Percentiles rank a stretch among this genome's conserved stretches.
Evolutionary conservation across 2,888 invertebrate species (phyloP).

Genomic region (Drosophila mayaguana): DNA sequence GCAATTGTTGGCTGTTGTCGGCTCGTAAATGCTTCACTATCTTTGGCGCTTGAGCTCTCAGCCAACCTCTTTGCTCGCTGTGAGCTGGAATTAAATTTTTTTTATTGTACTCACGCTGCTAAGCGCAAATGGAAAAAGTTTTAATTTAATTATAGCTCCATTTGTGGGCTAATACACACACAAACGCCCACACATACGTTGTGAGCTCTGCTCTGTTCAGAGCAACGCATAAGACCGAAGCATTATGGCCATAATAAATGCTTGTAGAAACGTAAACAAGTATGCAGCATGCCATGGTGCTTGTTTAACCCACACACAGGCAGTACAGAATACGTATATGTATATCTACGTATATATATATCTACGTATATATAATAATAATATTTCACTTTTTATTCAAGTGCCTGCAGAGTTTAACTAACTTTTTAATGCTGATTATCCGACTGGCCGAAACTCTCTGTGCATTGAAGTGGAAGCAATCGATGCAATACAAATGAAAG

Average conservation of each 20-base stretch:
- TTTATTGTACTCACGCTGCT: slow-evolving; percentile 17
- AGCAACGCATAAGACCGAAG: slow-evolving; percentile 63
- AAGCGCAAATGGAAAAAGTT: slow-evolving; percentile 61
- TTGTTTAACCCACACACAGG: slow-evolving; percentile 41
- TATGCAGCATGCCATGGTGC: slow-evolving; percentile 53
- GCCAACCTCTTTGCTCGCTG: slow-evolving; percentile 10
- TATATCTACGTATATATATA: not conserved
- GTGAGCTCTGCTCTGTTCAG: slow-evolving; percentile 2
- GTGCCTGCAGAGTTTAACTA: slow-evolving; percentile 28
- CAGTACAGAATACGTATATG: slow-evolving; percentile 38
- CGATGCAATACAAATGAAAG: too few species aligned
- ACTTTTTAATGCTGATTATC: slow-evolving; percentile 77
- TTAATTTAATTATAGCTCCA: slow-evolving; percentile 78
- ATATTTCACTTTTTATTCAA: slow-evolving; percentile 54
- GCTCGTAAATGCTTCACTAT: slow-evolving; percentile 15
- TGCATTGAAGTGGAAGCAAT: too few species aligned
- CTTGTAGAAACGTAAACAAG: slow-evolving; percentile 55
- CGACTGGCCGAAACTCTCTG: slow-evolving; percentile 39
- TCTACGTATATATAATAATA: not conserved
- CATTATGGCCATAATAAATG: slow-evolving; percentile 74
- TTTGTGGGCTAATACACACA: slow-evolving; percentile 56
- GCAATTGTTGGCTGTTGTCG: slow-evolving; percentile 34
- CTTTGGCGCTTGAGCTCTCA: slow-evolving; percentile 19
- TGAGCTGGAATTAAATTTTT: slow-evolving; percentile 47
- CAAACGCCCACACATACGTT: slow-evolving; percentile 35